These are phyloP conservation scores for Sinodicranocentrus sp. DNA, from an alignment of 2,888 invertebrate genomes.

Conservation along the genomic window DNA sequence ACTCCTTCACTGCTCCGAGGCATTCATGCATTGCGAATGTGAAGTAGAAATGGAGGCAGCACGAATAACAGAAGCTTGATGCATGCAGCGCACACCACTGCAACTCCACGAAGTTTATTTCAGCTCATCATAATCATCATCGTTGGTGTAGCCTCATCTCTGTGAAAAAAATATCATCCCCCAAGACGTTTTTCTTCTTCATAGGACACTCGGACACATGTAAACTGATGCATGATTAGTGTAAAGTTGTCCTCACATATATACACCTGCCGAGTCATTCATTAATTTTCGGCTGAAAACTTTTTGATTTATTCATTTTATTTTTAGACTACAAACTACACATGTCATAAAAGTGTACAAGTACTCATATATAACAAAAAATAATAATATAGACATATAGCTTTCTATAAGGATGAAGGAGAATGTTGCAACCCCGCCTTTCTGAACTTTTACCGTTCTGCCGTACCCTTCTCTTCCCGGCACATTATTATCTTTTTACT, in stretches of 20 bases:
- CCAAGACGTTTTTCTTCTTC: constrained; percentile 10
- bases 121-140: not conserved
- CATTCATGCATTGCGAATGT: constrained; percentile 19
- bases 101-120: not conserved
- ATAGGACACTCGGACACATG: not conserved
- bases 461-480: too few species aligned
- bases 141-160: not conserved
- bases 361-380: too few species aligned
- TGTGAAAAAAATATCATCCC: constrained; percentile 6
- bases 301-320: too few species aligned
- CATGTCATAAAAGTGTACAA: too few species aligned
- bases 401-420: too few species aligned
- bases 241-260: constrained; percentile 22
- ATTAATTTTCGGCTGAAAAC: too few species aligned
- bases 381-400: too few species aligned
- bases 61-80: not conserved
- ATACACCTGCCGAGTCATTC: constrained; percentile 16
- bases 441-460: too few species aligned
- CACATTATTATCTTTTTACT: too few species aligned
- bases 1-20: constrained; percentile 2
- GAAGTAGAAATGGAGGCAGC: not conserved
- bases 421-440: too few species aligned
- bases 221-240: constrained; percentile 39
- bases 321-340: too few species aligned
- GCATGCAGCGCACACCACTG: not conserved